These are phyloP conservation scores for Parnassius orleans DNA, from an alignment of 2,888 invertebrate genomes.

Conservation along the genomic window DNA sequence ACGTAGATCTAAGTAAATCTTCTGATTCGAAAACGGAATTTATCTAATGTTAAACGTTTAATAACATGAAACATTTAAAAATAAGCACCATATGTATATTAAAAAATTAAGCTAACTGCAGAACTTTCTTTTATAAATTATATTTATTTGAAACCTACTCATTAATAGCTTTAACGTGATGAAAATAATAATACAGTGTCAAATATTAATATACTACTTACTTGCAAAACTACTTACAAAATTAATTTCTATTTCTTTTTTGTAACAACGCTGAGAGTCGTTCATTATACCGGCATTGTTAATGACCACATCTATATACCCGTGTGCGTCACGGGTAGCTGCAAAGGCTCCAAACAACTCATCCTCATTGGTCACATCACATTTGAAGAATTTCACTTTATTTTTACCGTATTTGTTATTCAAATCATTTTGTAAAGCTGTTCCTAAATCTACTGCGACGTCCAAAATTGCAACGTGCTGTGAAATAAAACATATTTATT, in stretches of 20 bases:
- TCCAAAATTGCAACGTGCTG: conserved; percentile 52
- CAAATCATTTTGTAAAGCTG: conserved; percentile 41
- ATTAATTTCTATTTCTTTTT: conserved; percentile 47
- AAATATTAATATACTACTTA: not conserved
- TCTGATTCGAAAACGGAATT: too few relatives aligned
- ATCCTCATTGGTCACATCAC: conserved; percentile 51
- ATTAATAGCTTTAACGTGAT: too few relatives aligned
- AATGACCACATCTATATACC: conserved; percentile 45
- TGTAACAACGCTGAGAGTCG: conserved; percentile 39
- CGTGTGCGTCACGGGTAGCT: conserved; percentile 39
- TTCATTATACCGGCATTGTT: conserved; percentile 54
- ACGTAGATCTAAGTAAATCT: too few relatives aligned
- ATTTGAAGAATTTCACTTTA: conserved; percentile 47
- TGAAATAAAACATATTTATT: conserved; percentile 19
- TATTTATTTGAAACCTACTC: too few relatives aligned
- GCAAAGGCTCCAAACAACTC: conserved; percentile 42
- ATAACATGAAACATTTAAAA: too few relatives aligned
- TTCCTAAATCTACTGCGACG: conserved; percentile 43
- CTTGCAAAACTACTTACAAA: conserved; percentile 42
- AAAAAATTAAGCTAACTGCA: too few relatives aligned
- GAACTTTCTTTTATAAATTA: too few relatives aligned
- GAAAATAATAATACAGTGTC: too few relatives aligned
- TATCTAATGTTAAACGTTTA: too few relatives aligned
- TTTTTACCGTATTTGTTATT: conserved; percentile 43
- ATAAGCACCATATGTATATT: too few relatives aligned